A percentile compares a stretch with the other conserved stretches of the same genome.
phyloP scores from a whole-genome alignment of 2,888 invertebrate genomes.

The Drosophila seclusa region DNA sequence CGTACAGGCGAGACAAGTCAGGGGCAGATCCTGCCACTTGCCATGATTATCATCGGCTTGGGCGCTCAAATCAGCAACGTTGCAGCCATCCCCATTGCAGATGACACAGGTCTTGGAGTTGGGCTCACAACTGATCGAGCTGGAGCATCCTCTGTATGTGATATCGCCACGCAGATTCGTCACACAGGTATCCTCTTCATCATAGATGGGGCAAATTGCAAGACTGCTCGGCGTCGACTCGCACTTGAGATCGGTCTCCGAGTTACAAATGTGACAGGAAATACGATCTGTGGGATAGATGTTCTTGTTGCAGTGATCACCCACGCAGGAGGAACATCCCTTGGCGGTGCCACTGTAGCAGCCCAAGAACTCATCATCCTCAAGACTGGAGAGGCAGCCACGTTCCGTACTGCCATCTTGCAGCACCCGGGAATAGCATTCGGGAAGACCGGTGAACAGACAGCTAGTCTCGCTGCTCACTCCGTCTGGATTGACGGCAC shows the following conservation, averaged over 20 bases:
- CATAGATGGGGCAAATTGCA: slow-evolving; percentile 69
- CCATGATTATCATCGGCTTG: slow-evolving; percentile 78
- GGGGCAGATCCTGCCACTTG: slow-evolving; percentile 83
- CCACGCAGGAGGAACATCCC: slow-evolving; percentile 69
- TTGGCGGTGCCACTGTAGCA: slow-evolving; percentile 76
- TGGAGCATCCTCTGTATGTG: slow-evolving; percentile 77
- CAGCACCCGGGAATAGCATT: slow-evolving; percentile 79
- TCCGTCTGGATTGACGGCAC: slow-evolving; percentile 63
- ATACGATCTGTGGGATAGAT: slow-evolving; percentile 71
- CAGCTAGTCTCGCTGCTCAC: slow-evolving; percentile 64
- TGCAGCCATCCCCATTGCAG: slow-evolving; percentile 76
- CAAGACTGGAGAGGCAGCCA: slow-evolving; percentile 79
- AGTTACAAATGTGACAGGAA: slow-evolving; percentile 80
- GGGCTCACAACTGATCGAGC: slow-evolving; percentile 69
- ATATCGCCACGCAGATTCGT: slow-evolving; percentile 65
- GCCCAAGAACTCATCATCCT: slow-evolving; percentile 75
- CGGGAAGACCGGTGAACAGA: slow-evolving; percentile 57
- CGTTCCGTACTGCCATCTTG: slow-evolving; percentile 81
- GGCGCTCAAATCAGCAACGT: slow-evolving; percentile 65
- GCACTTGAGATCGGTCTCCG: slow-evolving; percentile 61
- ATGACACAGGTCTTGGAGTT: slow-evolving; percentile 64
- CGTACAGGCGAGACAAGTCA: slow-evolving; percentile 73
- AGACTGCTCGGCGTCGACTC: slow-evolving; percentile 66
- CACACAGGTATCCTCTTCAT: slow-evolving; percentile 73
- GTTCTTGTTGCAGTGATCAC: slow-evolving; percentile 69